Evolutionary conservation across 2,113 vertebrate species (phyloP).

Genomic region (Crotalus viridis): DNA sequence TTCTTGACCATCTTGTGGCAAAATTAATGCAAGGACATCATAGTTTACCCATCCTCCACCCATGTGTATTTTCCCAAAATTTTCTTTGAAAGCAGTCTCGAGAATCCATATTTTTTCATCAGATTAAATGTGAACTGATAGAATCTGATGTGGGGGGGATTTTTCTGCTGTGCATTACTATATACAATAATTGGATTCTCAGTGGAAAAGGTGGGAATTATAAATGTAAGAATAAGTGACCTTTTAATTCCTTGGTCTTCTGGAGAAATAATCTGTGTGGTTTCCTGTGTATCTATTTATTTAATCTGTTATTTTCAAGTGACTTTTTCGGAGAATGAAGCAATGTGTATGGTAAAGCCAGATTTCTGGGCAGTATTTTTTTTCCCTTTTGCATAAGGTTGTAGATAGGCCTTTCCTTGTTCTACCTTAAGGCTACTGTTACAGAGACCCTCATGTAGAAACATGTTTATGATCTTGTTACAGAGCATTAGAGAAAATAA

Average conservation of each 20-base stretch:
- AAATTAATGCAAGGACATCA: neutral
- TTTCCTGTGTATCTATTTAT: neutral
- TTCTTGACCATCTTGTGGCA: neutral
- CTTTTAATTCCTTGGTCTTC: neutral
- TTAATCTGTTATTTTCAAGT: neutral
- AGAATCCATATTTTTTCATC: neutral
- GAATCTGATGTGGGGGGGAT: neutral
- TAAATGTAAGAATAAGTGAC: neutral
- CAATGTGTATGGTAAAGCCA: neutral
- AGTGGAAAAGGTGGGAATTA: neutral
- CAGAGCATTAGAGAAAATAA: neutral
- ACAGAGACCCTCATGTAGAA: conserved; percentile 3
- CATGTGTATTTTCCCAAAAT: neutral
- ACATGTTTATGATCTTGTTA: neutral
- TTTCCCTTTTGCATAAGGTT: neutral
- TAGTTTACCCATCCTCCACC: neutral
- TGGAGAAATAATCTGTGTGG: neutral
- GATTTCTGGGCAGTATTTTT: neutral
- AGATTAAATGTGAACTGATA: neutral
- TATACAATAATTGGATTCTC: neutral
- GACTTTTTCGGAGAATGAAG: neutral
- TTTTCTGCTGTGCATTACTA: neutral
- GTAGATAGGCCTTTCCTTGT: neutral
- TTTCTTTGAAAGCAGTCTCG: neutral
- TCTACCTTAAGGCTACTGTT: neutral